These are phyloP conservation scores for Aeoliscus strigatus DNA, from an alignment of 2,797 vertebrate species.

Conservation along the genomic window DNA sequence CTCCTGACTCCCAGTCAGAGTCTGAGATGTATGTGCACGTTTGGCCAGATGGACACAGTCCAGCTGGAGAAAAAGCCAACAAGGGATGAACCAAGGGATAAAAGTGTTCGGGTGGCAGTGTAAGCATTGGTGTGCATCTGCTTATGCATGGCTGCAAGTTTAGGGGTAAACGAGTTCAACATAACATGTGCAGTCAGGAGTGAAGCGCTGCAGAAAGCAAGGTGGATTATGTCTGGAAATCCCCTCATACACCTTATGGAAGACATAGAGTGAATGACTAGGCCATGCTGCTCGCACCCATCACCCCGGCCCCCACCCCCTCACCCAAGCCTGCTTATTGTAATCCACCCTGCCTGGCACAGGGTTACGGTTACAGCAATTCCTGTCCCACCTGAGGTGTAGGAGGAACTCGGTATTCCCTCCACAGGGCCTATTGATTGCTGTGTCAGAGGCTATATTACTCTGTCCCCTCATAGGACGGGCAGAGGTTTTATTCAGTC, in stretches of 20 bases:
- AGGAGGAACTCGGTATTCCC: constrained; percentile 57
- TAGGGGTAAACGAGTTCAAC: constrained; percentile 2
- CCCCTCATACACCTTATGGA: constrained; percentile 30
- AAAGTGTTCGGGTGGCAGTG: constrained; percentile 11
- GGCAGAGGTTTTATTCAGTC: constrained; percentile 48
- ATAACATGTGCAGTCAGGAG: constrained; percentile 14
- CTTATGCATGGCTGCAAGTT: constrained; percentile 7
- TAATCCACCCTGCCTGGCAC: constrained; percentile 42
- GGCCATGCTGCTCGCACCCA: constrained; percentile 29
- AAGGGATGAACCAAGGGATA: constrained; percentile 25
- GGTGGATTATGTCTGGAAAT: constrained; percentile 43
- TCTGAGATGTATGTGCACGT: constrained; percentile 40
- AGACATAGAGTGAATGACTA: constrained; percentile 11
- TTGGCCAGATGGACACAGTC: constrained; percentile 33
- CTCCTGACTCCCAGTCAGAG: constrained; percentile 34
- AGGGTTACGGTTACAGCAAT: constrained; percentile 48
- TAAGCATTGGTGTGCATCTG: constrained; percentile 14
- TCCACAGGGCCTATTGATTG: constrained; percentile 68
- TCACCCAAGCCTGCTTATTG: constrained; percentile 30
- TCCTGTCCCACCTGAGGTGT: constrained; percentile 37
- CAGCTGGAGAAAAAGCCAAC: constrained; percentile 29
- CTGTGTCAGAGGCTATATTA: constrained; percentile 69
- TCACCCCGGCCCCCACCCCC: too few relatives aligned
- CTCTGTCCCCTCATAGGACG: constrained; percentile 53
- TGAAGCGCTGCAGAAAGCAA: constrained; percentile 23